A percentile compares a stretch with the other conserved stretches of the same genome.
phyloP scores from a whole-genome alignment of 2,888 invertebrate genomes.

The Philonicus albiceps region DNA sequence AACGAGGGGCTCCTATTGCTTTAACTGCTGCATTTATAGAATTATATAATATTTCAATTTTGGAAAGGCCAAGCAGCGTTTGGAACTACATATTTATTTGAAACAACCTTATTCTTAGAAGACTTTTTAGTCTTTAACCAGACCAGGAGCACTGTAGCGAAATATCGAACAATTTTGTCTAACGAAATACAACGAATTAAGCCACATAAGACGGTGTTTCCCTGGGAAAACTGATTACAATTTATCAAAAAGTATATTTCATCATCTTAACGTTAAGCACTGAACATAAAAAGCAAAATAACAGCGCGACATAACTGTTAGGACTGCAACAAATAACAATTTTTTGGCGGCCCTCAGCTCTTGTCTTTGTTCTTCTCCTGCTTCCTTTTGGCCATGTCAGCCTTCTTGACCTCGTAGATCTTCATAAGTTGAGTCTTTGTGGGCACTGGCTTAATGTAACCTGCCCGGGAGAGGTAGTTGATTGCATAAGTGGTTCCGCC shows the following conservation, averaged over 20 bases:
- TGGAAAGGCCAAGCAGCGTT: not conserved
- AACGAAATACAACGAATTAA: not conserved
- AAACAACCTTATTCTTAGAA: not conserved
- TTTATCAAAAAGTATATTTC: conserved; percentile 18
- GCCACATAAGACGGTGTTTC: not conserved
- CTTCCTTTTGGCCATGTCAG: not conserved
- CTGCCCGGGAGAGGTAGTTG: conserved; percentile 78
- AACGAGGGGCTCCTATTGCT: not conserved
- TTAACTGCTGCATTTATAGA: not conserved
- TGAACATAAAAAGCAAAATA: not conserved
- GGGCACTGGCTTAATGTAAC: conserved; percentile 85
- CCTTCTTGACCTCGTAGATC: conserved; percentile 66
- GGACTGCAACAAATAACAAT: not conserved
- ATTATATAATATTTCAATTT: not conserved
- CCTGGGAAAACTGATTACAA: not conserved
- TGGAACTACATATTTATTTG: not conserved
- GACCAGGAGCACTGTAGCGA: not conserved
- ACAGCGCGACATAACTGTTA: not conserved
- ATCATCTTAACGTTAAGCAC: conserved; percentile 1
- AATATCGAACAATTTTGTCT: not conserved
- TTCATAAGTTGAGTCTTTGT: conserved; percentile 71
- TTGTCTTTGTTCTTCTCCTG: not conserved
- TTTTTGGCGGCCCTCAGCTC: not conserved
- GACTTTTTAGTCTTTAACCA: not conserved
- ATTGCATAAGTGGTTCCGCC: conserved; percentile 88